phyloP scores from a whole-genome alignment of 2,888 invertebrate genomes.

The Apocheima hispidaria region DNA sequence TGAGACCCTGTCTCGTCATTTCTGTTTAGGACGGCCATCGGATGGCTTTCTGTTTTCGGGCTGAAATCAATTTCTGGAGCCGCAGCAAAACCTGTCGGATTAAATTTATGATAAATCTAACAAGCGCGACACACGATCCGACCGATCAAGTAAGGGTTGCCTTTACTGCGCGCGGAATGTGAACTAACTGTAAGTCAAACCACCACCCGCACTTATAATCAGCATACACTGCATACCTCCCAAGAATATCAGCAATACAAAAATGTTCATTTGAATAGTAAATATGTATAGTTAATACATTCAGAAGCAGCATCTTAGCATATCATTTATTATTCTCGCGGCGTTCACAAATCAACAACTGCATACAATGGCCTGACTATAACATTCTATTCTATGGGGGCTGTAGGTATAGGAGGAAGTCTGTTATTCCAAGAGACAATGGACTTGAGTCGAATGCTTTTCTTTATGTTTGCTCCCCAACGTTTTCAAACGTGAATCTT shows the following conservation, averaged over 20 bases:
- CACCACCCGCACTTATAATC: too few species aligned
- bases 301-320: slow-evolving; percentile 60
- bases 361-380: slow-evolving; percentile 62
- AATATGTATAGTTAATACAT: slow-evolving; percentile 50
- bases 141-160: too few species aligned
- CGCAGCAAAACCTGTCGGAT: slow-evolving; percentile 29
- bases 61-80: slow-evolving; percentile 37
- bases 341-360: slow-evolving; percentile 66
- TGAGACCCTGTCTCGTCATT: slow-evolving; percentile 49
- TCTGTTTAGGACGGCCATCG: slow-evolving; percentile 60
- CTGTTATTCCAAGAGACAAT: slow-evolving; percentile 65
- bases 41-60: slow-evolving; percentile 23
- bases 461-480: slow-evolving; percentile 50
- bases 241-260: slow-evolving; percentile 19
- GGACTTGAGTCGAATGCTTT: slow-evolving; percentile 52
- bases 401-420: slow-evolving; percentile 42
- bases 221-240: slow-evolving; percentile 4
- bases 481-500: slow-evolving; percentile 14
- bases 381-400: slow-evolving; percentile 51
- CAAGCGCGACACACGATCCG: neutral
- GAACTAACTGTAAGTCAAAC: too few species aligned
- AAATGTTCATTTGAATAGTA: slow-evolving; percentile 24
- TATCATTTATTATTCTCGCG: slow-evolving; percentile 69
- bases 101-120: neutral
- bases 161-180: too few species aligned